Conservation (phyloP, 92 coral and sea anemone species). For the Epizoanthus stellaris region DNA sequence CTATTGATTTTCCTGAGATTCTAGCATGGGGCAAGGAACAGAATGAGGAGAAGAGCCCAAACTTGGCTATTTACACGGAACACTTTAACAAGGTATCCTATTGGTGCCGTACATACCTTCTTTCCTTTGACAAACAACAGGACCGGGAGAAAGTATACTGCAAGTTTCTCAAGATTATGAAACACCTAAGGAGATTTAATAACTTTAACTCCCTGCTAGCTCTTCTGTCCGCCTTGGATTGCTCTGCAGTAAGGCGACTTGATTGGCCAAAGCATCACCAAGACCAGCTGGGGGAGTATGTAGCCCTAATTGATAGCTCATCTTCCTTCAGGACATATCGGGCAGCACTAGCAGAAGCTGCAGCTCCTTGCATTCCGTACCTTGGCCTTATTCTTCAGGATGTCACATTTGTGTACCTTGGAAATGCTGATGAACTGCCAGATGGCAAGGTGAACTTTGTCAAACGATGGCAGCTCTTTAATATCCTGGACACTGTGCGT, state of each 20-base stretch:
- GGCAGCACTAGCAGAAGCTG: slow-evolving; percentile 80
- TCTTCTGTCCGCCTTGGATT: slow-evolving; percentile 94
- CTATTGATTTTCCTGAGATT: slow-evolving; percentile 97
- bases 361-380: slow-evolving; percentile 96
- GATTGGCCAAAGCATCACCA: slow-evolving; percentile 91
- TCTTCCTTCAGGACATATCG: slow-evolving; percentile 95
- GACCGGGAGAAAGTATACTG: slow-evolving; percentile 92
- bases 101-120: slow-evolving; percentile 95
- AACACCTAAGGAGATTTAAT: slow-evolving; percentile 90
- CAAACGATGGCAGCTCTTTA: slow-evolving; percentile 97
- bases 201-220: slow-evolving; percentile 96
- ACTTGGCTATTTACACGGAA: slow-evolving; percentile 92
- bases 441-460: slow-evolving; percentile 99
- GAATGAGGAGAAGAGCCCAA: slow-evolving; percentile 91
- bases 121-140: slow-evolving; percentile 90
- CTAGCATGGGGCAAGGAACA: slow-evolving; percentile 99
- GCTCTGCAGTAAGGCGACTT: slow-evolving; percentile 94
- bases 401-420: slow-evolving; percentile 97
- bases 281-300: slow-evolving; percentile 92
- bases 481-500: slow-evolving; percentile 91
- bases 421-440: slow-evolving; percentile 94
- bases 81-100: slow-evolving; percentile 98
- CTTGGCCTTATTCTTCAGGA: slow-evolving; percentile 98
- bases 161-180: slow-evolving; percentile 97
- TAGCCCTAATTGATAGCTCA: slow-evolving; percentile 89